These are phyloP conservation scores for Rhabditophanes sp. DNA, from an alignment of 2,888 invertebrate species.

Conservation along the genomic window DNA sequence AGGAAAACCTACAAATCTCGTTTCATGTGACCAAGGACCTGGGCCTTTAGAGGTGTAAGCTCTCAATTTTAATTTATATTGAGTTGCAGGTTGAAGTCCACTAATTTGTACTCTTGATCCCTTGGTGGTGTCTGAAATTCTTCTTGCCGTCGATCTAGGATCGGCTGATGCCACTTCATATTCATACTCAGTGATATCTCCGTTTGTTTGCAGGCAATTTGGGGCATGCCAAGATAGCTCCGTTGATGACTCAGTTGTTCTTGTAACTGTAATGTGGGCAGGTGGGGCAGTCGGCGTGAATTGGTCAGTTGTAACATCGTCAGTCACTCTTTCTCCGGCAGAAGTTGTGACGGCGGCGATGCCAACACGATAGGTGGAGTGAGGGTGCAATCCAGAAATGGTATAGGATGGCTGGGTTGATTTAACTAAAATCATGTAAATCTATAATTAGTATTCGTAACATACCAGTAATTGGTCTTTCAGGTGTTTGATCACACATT, in stretches of 20 bases:
- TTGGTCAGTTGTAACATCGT: conserved; percentile 34
- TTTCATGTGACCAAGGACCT: conserved; percentile 42
- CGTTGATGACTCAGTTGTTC: conserved; percentile 20
- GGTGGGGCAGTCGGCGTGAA: conserved; percentile 36
- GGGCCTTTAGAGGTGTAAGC: conserved; percentile 41
- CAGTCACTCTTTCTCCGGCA: conserved; percentile 30
- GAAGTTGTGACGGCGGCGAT: conserved; percentile 40
- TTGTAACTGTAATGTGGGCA: conserved; percentile 29
- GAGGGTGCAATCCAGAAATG: conserved; percentile 37
- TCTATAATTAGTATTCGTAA: too few species aligned
- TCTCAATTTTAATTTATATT: conserved; percentile 35
- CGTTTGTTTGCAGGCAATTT: conserved; percentile 42
- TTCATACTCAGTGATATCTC: conserved; percentile 43
- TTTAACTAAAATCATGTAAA: too few species aligned
- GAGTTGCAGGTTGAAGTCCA: conserved; percentile 36
- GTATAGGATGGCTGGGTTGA: conserved; percentile 31
- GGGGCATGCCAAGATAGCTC: conserved; percentile 43
- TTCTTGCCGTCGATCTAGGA: conserved; percentile 11
- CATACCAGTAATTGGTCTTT: conserved; percentile 25
- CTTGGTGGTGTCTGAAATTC: conserved; percentile 29
- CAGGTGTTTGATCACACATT: conserved; percentile 36
- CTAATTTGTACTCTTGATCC: conserved; percentile 30
- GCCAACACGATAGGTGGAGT: conserved; percentile 40
- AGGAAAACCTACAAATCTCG: too few species aligned
- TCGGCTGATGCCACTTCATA: conserved; percentile 38